These are phyloP conservation scores for Geotrypetes seraphini DNA, from an alignment of 2,797 vertebrate species.

Conservation along the genomic window DNA sequence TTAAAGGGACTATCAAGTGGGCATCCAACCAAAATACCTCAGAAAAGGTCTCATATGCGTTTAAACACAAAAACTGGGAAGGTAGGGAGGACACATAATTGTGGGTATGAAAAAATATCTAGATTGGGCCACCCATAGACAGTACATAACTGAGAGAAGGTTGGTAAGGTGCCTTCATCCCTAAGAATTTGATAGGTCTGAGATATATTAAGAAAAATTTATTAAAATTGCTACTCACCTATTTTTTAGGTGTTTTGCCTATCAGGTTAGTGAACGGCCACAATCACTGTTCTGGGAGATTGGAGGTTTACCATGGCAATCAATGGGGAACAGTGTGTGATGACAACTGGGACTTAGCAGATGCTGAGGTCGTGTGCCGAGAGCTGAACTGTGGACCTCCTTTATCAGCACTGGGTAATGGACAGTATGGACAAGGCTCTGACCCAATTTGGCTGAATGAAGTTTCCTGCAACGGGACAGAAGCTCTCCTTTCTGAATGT, in stretches of 20 bases:
- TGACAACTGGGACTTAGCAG: conserved; percentile 18
- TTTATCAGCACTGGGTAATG: fast-evolving
- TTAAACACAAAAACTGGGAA: too few relatives aligned
- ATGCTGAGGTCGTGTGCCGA: conserved; percentile 13
- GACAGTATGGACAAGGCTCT: not conserved
- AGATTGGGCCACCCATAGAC: too few relatives aligned
- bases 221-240: too few relatives aligned
- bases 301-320: conserved; percentile 18
- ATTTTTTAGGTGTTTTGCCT: conserved; percentile 23
- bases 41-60: too few relatives aligned
- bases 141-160: too few relatives aligned
- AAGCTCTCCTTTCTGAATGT: conserved; percentile 23
- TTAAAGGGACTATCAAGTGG: too few relatives aligned
- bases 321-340: conserved; percentile 35
- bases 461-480: conserved; percentile 13
- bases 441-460: conserved; percentile 38
- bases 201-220: too few relatives aligned
- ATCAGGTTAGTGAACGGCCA: conserved; percentile 14
- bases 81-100: too few relatives aligned
- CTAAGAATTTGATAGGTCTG: too few relatives aligned
- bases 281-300: not conserved
- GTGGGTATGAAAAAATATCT: too few relatives aligned
- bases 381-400: conserved; percentile 23
- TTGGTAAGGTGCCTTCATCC: too few relatives aligned
- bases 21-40: too few relatives aligned